These are phyloP conservation scores for Atlantisia rogersi DNA, from an alignment of 2,113 vertebrate species.

Conservation along the genomic window DNA sequence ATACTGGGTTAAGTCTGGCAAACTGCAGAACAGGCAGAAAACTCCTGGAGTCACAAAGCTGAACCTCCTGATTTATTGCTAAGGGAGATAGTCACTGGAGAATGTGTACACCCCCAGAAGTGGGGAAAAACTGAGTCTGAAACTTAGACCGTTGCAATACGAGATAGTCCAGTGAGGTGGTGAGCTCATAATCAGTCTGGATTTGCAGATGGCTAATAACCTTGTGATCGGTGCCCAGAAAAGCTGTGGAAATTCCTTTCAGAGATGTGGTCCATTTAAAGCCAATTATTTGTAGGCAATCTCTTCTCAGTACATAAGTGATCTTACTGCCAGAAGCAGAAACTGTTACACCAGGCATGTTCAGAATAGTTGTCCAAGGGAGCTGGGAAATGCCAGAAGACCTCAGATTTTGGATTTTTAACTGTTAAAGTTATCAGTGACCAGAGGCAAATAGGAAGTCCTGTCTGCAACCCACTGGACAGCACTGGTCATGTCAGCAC, in stretches of 20 bases:
- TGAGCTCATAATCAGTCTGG: slow-evolving; percentile 31
- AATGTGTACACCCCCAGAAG: not conserved
- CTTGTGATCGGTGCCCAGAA: not conserved
- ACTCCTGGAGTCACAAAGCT: not conserved
- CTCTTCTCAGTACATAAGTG: not conserved
- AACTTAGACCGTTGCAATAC: not conserved
- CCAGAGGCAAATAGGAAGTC: not conserved
- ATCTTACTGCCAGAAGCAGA: not conserved
- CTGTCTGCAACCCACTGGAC: not conserved
- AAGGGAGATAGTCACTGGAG: not conserved
- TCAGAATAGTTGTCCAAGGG: not conserved
- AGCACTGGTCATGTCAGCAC: not conserved
- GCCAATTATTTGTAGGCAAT: not conserved
- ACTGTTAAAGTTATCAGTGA: not conserved
- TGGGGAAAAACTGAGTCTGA: not conserved
- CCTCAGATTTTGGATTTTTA: not conserved
- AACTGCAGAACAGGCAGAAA: not conserved
- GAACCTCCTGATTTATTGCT: not conserved
- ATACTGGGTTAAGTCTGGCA: not conserved
- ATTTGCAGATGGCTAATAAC: slow-evolving; percentile 17
- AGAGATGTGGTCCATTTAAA: not conserved
- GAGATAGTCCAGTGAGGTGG: not conserved
- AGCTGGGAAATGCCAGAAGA: not conserved
- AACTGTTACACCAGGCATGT: not conserved
- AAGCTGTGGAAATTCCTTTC: slow-evolving; percentile 19